Percentiles rank a stretch among this genome's conserved stretches.
phyloP scores from a whole-genome alignment of 2,888 invertebrate species.

The Cheilosia impressa region DNA sequence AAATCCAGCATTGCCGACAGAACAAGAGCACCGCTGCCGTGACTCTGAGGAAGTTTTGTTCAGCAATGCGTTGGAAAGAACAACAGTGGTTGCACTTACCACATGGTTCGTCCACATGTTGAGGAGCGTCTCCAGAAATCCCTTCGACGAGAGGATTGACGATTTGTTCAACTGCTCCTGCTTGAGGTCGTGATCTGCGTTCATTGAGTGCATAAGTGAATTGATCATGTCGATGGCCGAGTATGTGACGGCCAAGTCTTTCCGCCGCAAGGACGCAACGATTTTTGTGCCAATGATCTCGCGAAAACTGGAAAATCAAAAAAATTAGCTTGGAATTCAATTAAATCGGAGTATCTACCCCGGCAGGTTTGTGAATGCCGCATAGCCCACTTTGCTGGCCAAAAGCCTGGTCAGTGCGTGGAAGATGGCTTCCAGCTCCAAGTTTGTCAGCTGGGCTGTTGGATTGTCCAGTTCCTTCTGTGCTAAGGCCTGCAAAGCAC shows the following conservation, averaged over 20 bases:
- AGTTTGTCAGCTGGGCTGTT: conserved; percentile 85
- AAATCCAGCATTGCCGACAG: conserved; percentile 99
- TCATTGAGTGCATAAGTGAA: conserved; percentile 99
- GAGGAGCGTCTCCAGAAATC: conserved; percentile 96
- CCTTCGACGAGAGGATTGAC: conserved; percentile 94
- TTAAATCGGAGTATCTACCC: conserved; percentile 85
- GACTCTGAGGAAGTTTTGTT: conserved; percentile 86
- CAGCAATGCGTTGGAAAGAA: neutral
- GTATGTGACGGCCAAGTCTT: conserved; percentile 95
- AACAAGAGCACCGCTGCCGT: conserved; percentile 97
- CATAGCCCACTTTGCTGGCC: conserved; percentile 99
- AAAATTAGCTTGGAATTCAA: neutral
- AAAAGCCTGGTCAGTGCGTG: conserved; percentile 96
- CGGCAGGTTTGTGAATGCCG: conserved; percentile 94
- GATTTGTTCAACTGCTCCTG: conserved; percentile 99
- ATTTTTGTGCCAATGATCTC: conserved; percentile 97
- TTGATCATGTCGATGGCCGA: conserved; percentile 98
- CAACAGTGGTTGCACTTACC: conserved; percentile 84
- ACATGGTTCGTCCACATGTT: conserved; percentile 98
- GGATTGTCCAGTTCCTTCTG: conserved; percentile 88
- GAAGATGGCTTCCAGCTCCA: conserved; percentile 96
- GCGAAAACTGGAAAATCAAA: conserved; percentile 88
- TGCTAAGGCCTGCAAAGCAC: conserved; percentile 93
- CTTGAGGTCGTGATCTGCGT: conserved; percentile 96
- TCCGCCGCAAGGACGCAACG: conserved; percentile 93